Percentiles rank a stretch among this genome's conserved stretches.
Evolutionary conservation across 2,888 invertebrate genomes (phyloP).

Genomic region (Oeneis ivallda): DNA sequence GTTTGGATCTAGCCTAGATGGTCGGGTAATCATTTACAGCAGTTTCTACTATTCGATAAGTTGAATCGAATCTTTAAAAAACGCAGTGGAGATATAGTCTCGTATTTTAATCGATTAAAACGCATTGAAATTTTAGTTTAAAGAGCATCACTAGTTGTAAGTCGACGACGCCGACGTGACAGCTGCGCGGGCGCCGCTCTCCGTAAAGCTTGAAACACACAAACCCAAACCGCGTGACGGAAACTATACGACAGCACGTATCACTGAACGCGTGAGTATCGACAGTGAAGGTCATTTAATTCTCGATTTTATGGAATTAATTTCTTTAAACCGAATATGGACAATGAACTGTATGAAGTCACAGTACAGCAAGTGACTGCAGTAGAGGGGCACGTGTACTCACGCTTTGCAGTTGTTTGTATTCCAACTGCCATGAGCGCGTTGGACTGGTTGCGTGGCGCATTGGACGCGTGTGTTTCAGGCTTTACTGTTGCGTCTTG

Average conservation of each 20-base stretch:
- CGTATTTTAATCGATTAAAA: conserved; percentile 2
- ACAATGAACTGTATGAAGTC: no score
- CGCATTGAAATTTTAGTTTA: not conserved
- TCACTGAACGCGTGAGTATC: not conserved
- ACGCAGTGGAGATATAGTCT: not conserved
- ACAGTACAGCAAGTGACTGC: no score
- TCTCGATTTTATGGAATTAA: no score
- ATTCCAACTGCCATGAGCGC: not conserved
- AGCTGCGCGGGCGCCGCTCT: conserved; percentile 55
- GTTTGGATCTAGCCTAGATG: no score
- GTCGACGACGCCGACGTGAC: conserved; percentile 46
- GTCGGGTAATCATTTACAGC: not conserved
- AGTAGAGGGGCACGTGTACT: no score
- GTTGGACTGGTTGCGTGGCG: not conserved
- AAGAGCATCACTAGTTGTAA: conserved; percentile 24
- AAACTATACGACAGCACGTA: not conserved
- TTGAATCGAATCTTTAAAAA: not conserved
- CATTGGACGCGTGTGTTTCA: not conserved
- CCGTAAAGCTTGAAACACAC: conserved; percentile 37
- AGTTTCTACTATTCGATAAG: not conserved
- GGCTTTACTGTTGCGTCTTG: conserved; percentile 47
- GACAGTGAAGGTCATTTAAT: no score
- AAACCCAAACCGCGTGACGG: not conserved
- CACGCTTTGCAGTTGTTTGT: not conserved
- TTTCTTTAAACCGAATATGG: no score